phyloP scores from a whole-genome alignment of 2,113 vertebrate genomes.

The Scolopax mira region DNA sequence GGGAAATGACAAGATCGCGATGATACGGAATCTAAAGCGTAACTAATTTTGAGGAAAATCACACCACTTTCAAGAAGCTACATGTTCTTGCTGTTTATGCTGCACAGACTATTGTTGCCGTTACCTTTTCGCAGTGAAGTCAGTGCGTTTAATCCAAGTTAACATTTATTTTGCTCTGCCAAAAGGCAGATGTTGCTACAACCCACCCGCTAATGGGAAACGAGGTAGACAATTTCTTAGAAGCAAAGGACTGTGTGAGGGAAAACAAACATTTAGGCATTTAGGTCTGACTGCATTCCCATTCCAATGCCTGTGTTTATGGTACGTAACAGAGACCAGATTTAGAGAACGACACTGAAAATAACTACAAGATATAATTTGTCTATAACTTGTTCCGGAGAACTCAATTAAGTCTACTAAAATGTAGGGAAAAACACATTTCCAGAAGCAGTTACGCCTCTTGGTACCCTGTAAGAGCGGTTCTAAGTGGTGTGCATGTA shows the following conservation, averaged over 20 bases:
- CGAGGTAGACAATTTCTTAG: background rate
- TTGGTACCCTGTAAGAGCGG: fast-evolving
- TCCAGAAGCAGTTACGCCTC: background rate
- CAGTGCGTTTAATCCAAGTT: background rate
- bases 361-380: background rate
- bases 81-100: fast-evolving
- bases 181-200: background rate
- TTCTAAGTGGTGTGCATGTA: fast-evolving
- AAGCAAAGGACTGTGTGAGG: background rate
- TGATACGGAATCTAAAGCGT: background rate
- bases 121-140: background rate
- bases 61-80: background rate
- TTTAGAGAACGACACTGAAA: background rate
- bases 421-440: background rate
- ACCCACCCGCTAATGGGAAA: background rate
- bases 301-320: background rate
- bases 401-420: background rate
- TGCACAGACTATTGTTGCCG: background rate
- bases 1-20: background rate
- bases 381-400: background rate
- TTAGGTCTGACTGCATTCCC: background rate
- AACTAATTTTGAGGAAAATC: background rate
- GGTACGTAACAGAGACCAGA: background rate
- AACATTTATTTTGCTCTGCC: background rate
- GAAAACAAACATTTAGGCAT: background rate